Evolutionary conservation across 1,140 invertebrate species (phyloP).

Genomic region (Drosophila quadrilineata): DNA sequence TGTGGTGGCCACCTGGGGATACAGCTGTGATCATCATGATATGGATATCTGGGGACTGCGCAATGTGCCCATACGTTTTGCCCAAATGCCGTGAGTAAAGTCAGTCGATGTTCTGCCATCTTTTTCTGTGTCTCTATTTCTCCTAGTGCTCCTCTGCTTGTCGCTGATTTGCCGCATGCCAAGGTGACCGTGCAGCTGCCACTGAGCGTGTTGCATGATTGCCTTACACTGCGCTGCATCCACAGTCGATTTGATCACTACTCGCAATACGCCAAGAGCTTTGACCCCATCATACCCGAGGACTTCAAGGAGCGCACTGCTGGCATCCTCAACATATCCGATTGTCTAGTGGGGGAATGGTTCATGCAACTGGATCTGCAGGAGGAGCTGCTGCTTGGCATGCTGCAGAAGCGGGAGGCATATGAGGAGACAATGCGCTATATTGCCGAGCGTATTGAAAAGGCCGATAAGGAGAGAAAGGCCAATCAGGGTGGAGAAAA

Average conservation of each 20-base stretch:
- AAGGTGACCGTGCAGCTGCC: slow-evolving; percentile 50
- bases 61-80: slow-evolving; percentile 58
- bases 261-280: slow-evolving; percentile 63
- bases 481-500: background rate
- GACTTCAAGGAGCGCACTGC: slow-evolving; percentile 33
- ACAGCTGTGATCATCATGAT: slow-evolving; percentile 26
- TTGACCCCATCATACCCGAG: slow-evolving; percentile 5
- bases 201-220: slow-evolving; percentile 40
- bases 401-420: slow-evolving; percentile 22
- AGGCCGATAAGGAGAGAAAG: slow-evolving; percentile 22
- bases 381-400: slow-evolving; percentile 24
- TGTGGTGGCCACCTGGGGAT: slow-evolving; percentile 41
- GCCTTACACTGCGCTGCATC: slow-evolving; percentile 62
- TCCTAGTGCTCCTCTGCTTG: slow-evolving; percentile 45
- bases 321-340: slow-evolving; percentile 49
- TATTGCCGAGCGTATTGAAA: slow-evolving; percentile 33
- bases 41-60: slow-evolving; percentile 68
- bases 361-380: slow-evolving; percentile 45
- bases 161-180: slow-evolving; percentile 33
- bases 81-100: slow-evolving; percentile 52
- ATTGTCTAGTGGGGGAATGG: slow-evolving; percentile 60
- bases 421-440: slow-evolving; percentile 51
- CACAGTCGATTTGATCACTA: slow-evolving; percentile 54
- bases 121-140: background rate
- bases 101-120: background rate